Conservation (phyloP, 92 coral and sea anemone species). For the Phenganax subtilis region DNA sequence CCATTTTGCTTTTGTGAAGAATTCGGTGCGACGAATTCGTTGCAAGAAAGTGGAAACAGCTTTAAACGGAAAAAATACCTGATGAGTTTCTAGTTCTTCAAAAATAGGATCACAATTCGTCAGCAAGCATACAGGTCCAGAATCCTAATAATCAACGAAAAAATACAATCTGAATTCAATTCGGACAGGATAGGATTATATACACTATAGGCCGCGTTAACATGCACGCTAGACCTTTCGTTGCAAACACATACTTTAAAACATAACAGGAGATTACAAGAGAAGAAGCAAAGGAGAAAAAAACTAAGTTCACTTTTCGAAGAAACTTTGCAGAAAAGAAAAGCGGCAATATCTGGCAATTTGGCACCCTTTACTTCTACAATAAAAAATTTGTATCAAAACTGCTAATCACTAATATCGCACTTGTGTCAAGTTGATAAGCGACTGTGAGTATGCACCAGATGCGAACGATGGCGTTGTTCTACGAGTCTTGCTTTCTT, state of each 20-base stretch:
- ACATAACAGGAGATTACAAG: neutral
- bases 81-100: slow-evolving; percentile 97
- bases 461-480: slow-evolving; percentile 65
- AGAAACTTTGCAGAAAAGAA: too few relatives aligned
- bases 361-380: too few relatives aligned
- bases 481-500: slow-evolving; percentile 78
- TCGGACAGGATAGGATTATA: neutral
- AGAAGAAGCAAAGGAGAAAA: neutral
- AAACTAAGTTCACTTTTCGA: too few relatives aligned
- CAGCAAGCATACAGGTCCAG: slow-evolving; percentile 84
- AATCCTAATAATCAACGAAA: slow-evolving; percentile 53
- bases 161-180: neutral
- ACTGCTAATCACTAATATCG: neutral
- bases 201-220: too few relatives aligned
- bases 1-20: neutral
- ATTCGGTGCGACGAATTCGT: neutral
- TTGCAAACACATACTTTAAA: too few relatives aligned
- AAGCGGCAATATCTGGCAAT: too few relatives aligned
- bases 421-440: slow-evolving; percentile 85
- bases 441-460: slow-evolving; percentile 85
- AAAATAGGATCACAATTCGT: slow-evolving; percentile 91
- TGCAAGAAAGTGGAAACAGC: neutral
- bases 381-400: neutral
- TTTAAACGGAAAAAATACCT: slow-evolving; percentile 45
- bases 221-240: too few relatives aligned